Evolutionary conservation across 2,888 invertebrate species (phyloP).

Genomic region (Yponomeuta plumbellus): DNA sequence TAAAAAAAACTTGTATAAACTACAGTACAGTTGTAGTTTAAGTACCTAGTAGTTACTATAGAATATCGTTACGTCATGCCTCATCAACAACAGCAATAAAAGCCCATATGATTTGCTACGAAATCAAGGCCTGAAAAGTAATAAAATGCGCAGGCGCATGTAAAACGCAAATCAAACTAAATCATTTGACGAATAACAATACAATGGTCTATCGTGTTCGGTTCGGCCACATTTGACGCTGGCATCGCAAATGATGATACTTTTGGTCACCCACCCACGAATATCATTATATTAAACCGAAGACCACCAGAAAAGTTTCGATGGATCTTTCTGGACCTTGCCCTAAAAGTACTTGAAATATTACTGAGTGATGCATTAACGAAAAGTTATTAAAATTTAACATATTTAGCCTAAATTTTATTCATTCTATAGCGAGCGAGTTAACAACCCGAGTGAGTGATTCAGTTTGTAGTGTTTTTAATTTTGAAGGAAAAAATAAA

Average conservation of each 20-base stretch:
- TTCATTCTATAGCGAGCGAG: too few relatives aligned
- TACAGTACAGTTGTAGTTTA: too few relatives aligned
- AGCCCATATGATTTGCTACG: slow-evolving; percentile 24
- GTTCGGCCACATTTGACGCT: slow-evolving; percentile 27
- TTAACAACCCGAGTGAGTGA: too few relatives aligned
- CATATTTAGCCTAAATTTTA: too few relatives aligned
- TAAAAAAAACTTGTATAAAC: too few relatives aligned
- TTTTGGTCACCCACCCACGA: background rate
- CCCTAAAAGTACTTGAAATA: background rate
- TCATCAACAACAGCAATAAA: background rate
- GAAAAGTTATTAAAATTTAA: background rate
- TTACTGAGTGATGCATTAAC: background rate
- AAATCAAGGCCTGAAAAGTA: slow-evolving; percentile 24
- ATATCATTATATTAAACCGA: background rate
- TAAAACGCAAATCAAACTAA: slow-evolving; percentile 31
- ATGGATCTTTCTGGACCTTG: background rate
- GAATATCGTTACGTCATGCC: background rate
- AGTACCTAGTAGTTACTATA: too few relatives aligned
- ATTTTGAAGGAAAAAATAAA: too few relatives aligned
- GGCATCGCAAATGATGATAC: slow-evolving; percentile 16
- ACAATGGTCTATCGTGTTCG: slow-evolving; percentile 47
- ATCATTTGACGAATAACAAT: slow-evolving; percentile 32
- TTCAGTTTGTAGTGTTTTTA: too few relatives aligned
- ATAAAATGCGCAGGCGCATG: slow-evolving; percentile 26
- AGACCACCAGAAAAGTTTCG: background rate